Conservation (phyloP, 2,888 invertebrate species). For the Dryomyza anilis region DNA sequence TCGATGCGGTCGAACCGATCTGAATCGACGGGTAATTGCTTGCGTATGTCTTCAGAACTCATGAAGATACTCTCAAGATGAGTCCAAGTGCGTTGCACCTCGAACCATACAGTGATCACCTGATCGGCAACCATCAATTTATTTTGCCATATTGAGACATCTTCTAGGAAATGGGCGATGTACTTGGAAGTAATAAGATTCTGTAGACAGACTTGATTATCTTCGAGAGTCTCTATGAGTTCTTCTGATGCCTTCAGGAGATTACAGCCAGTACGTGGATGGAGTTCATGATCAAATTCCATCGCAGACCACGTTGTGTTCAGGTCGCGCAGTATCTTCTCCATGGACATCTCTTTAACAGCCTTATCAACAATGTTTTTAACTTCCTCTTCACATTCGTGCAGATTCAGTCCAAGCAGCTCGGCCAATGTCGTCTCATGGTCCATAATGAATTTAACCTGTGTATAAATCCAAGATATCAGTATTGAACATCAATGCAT, state of each 20-base stretch:
- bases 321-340: constrained; percentile 88
- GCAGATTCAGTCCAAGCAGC: constrained; percentile 86
- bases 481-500: too few species aligned
- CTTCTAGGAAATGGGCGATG: constrained; percentile 92
- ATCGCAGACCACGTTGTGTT: constrained; percentile 88
- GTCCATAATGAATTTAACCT: constrained; percentile 95
- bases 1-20: constrained; percentile 91
- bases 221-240: constrained; percentile 94
- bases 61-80: constrained; percentile 97
- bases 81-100: constrained; percentile 96
- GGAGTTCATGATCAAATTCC: constrained; percentile 91
- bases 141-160: constrained; percentile 93
- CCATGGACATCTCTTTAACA: constrained; percentile 98
- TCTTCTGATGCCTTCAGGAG: constrained; percentile 91
- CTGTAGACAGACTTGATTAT: constrained; percentile 94
- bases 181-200: constrained; percentile 96
- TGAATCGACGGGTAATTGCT: constrained; percentile 92
- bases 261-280: constrained; percentile 84
- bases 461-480: too few species aligned
- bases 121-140: constrained; percentile 92
- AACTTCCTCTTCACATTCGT: constrained; percentile 97
- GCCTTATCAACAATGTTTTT: constrained; percentile 98
- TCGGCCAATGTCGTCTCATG: constrained; percentile 90
- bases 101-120: constrained; percentile 91
- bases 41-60: constrained; percentile 95